phyloP scores from a whole-genome alignment of 2,797 vertebrate genomes.

The Sebastes diaconus region DNA sequence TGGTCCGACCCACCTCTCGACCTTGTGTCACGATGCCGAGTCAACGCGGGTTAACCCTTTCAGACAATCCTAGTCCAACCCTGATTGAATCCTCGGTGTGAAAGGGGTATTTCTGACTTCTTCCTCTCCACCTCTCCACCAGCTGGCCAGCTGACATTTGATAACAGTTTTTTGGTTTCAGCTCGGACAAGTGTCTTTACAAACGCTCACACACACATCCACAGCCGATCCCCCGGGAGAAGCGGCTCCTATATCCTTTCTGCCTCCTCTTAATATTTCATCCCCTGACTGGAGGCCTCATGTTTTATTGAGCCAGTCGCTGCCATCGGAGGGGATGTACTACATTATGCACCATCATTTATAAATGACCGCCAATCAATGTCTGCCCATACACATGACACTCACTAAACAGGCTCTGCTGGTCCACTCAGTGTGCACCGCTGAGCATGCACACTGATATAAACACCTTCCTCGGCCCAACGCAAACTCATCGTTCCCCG shows the following conservation, averaged over 20 bases:
- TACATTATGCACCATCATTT: constrained; percentile 82
- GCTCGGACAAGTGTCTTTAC: constrained; percentile 38
- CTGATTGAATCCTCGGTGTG: too few species aligned
- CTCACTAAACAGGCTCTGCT: constrained; percentile 51
- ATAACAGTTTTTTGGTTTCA: constrained; percentile 32
- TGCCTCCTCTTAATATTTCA: constrained; percentile 75
- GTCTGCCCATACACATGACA: constrained; percentile 50
- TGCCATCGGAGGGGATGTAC: constrained; percentile 69
- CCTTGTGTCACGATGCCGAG: too few species aligned
- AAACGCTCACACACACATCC: constrained; percentile 3
- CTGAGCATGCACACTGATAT: background rate
- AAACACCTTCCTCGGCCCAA: background rate
- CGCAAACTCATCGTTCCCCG: background rate
- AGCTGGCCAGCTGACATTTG: constrained; percentile 53
- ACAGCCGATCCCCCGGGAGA: constrained; percentile 1
- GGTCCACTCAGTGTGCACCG: background rate
- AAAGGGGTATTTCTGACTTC: background rate
- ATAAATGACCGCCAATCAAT: constrained; percentile 77
- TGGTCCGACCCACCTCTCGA: too few species aligned
- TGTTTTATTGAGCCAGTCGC: constrained; percentile 77
- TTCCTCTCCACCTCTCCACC: background rate
- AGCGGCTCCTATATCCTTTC: constrained; percentile 52
- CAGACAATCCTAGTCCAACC: too few species aligned
- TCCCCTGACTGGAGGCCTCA: constrained; percentile 65
- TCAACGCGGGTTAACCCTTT: too few species aligned